Conservation (phyloP, 2,797 vertebrate genomes). For the Melopsittacus undulatus region DNA sequence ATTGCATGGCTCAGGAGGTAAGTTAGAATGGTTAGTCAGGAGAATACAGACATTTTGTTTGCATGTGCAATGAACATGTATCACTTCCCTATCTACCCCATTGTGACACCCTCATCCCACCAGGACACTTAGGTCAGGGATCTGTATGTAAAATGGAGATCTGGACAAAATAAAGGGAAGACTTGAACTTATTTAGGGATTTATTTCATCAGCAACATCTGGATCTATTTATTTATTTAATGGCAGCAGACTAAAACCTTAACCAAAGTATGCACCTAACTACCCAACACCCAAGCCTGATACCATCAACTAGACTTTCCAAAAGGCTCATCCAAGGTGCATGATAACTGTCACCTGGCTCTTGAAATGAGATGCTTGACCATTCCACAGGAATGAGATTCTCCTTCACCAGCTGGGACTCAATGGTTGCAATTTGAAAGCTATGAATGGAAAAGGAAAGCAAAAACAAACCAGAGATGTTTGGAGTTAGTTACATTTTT, state of each 20-base stretch:
- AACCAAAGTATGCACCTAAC: neutral
- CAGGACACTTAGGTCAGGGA: neutral
- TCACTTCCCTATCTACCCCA: neutral
- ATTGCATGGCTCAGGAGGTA: neutral
- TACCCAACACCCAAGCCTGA: neutral
- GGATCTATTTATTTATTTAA: neutral
- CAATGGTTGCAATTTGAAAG: neutral
- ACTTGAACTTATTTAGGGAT: neutral
- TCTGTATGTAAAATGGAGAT: neutral
- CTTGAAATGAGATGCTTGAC: neutral
- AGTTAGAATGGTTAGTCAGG: neutral
- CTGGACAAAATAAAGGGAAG: neutral
- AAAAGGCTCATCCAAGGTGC: neutral
- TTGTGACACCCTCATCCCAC: neutral
- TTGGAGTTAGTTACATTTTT: neutral
- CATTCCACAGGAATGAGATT: neutral
- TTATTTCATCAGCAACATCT: neutral
- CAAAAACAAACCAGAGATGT: neutral
- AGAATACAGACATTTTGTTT: neutral
- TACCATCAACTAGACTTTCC: neutral
- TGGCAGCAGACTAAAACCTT: neutral
- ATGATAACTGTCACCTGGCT: neutral
- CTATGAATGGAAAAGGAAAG: neutral
- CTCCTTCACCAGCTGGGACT: neutral
- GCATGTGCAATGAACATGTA: accelerated